A percentile compares a stretch with the other conserved stretches of the same genome.
These are phyloP conservation scores for Nesometra sesokonis DNA, from an alignment of 35 echinoderm and acorn worm species.

Conservation along the genomic window DNA sequence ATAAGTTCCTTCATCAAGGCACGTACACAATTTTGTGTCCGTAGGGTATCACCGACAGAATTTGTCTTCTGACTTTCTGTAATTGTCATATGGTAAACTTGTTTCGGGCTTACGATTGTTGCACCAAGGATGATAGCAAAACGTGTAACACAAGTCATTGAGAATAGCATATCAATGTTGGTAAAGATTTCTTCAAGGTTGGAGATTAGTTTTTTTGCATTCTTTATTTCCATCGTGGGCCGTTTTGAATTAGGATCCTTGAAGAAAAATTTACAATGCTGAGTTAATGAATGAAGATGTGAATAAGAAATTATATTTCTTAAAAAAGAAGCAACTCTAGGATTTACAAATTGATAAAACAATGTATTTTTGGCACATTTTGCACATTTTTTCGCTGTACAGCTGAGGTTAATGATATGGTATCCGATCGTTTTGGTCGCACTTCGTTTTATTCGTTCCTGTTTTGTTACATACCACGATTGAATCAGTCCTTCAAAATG, in stretches of 20 bases:
- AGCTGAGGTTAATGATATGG: too few species aligned
- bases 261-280: neutral
- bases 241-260: neutral
- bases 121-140: constrained; percentile 46
- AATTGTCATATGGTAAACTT: constrained; percentile 45
- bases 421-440: too few species aligned
- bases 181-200: constrained; percentile 28
- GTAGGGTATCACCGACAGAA: neutral
- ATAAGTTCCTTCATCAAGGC: constrained; percentile 37
- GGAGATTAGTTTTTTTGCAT: constrained; percentile 23
- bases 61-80: neutral
- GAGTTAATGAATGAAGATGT: neutral
- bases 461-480: too few species aligned
- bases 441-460: too few species aligned
- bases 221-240: neutral
- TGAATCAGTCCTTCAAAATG: too few species aligned
- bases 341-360: too few species aligned
- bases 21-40: constrained; percentile 33
- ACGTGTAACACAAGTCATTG: neutral
- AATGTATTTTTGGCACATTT: too few species aligned
- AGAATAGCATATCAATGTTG: constrained; percentile 42
- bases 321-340: neutral
- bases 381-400: too few species aligned
- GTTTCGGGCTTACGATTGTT: constrained; percentile 52
- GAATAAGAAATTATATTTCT: neutral